phyloP scores from a whole-genome alignment of 2,113 vertebrate genomes.

The Scalopus aquaticus region DNA sequence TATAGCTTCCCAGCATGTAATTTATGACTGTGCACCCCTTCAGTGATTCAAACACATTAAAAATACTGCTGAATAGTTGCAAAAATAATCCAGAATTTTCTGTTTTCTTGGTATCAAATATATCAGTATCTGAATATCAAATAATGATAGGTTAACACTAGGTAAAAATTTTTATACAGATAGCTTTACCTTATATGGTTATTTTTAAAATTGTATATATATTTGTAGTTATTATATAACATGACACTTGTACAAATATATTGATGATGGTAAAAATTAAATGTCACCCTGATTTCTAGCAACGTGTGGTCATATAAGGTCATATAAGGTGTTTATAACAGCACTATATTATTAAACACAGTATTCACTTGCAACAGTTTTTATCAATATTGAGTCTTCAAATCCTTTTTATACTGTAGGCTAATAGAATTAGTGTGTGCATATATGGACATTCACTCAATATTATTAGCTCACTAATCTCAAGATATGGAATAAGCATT shows the following conservation, averaged over 20 bases:
- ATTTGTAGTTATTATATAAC: neutral
- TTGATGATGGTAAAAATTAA: neutral
- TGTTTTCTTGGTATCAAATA: slow-evolving; percentile 10
- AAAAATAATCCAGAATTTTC: neutral
- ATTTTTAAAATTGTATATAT: neutral
- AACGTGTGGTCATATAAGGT: neutral
- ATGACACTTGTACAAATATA: neutral
- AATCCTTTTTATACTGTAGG: slow-evolving; percentile 17
- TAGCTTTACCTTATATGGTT: neutral
- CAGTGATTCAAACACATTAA: slow-evolving; percentile 7
- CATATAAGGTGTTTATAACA: neutral
- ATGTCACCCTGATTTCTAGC: neutral
- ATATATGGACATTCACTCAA: slow-evolving; percentile 6
- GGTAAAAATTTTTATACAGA: slow-evolving; percentile 9
- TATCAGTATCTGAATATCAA: neutral
- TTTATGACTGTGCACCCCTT: neutral
- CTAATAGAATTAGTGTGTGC: slow-evolving; percentile 15
- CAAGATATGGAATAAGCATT: neutral
- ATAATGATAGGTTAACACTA: neutral
- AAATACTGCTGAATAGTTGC: neutral
- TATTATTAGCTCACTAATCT: slow-evolving; percentile 36
- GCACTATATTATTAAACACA: slow-evolving; percentile 13
- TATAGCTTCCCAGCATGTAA: neutral
- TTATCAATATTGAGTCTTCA: neutral
- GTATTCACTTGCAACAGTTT: neutral